phyloP scores from a whole-genome alignment of 2,888 invertebrate species.

The Laothoe populi region DNA sequence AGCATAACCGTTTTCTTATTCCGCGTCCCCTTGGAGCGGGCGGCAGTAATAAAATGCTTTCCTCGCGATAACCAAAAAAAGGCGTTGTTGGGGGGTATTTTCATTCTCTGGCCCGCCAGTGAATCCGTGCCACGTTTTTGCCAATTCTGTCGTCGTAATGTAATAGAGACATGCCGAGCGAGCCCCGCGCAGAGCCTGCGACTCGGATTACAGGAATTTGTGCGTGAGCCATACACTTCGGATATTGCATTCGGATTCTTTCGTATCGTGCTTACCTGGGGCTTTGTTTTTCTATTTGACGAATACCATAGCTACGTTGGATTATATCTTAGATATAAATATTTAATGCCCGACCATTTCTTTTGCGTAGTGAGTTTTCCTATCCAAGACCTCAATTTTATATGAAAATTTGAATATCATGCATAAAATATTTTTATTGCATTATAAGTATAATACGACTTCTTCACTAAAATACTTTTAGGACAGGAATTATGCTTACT shows the following conservation, averaged over 20 bases:
- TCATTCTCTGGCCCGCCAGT: background rate
- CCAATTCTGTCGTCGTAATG: conserved; percentile 68
- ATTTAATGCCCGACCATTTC: background rate
- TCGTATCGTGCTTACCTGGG: background rate
- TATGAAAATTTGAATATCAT: too few relatives aligned
- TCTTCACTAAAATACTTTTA: too few relatives aligned
- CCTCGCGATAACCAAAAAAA: too few relatives aligned
- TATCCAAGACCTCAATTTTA: too few relatives aligned
- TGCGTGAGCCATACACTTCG: conserved; percentile 8
- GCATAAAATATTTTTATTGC: too few relatives aligned
- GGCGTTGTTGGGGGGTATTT: too few relatives aligned
- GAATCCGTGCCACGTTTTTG: conserved; percentile 32
- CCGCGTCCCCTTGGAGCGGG: too few relatives aligned
- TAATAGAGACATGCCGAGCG: conserved; percentile 67
- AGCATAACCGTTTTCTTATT: too few relatives aligned
- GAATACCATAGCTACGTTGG: background rate
- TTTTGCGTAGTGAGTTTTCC: too few relatives aligned
- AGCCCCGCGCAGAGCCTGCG: conserved; percentile 49
- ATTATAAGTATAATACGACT: too few relatives aligned
- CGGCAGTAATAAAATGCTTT: too few relatives aligned
- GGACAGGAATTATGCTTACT: too few relatives aligned
- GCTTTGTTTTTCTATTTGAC: background rate
- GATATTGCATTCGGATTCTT: conserved; percentile 16
- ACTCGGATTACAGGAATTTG: conserved; percentile 38
- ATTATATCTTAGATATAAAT: background rate